A percentile compares a stretch with the other conserved stretches of the same genome.
Conservation (phyloP, 1,140 invertebrate species). For the Habropoda laboriosa region DNA sequence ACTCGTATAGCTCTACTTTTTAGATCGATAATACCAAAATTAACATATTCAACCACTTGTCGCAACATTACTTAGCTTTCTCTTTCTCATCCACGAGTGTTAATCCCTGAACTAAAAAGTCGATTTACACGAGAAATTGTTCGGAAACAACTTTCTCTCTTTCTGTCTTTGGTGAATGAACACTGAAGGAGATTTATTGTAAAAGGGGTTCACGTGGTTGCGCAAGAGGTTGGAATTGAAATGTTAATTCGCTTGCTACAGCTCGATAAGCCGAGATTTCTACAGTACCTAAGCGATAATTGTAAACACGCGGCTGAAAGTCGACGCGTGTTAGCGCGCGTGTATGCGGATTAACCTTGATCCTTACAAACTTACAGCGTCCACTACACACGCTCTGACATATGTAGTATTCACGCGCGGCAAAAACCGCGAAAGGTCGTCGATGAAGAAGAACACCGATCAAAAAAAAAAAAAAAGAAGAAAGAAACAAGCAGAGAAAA, state of each 20-base stretch:
- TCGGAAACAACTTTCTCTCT: background rate
- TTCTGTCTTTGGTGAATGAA: too few species aligned
- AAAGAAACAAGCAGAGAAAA: too few species aligned
- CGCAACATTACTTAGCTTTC: background rate
- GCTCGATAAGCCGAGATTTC: background rate
- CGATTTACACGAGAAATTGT: background rate
- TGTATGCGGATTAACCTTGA: background rate
- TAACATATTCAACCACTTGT: too few species aligned
- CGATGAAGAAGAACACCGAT: too few species aligned
- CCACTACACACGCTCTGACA: background rate
- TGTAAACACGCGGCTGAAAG: conserved; percentile 6
- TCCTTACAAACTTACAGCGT: background rate
- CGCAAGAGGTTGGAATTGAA: conserved; percentile 5
- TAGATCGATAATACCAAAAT: too few species aligned
- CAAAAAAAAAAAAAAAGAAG: too few species aligned
- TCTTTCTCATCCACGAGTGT: too few species aligned
- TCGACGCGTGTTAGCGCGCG: background rate
- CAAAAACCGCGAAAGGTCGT: conserved; percentile 12
- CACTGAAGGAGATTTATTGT: background rate
- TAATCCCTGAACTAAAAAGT: background rate
- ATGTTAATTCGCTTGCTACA: background rate
- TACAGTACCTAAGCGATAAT: background rate
- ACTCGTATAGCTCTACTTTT: too few species aligned
- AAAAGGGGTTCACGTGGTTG: background rate
- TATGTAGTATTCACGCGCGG: background rate